phyloP scores from a whole-genome alignment of 2,888 invertebrate genomes.

The Drosophila neutralis region DNA sequence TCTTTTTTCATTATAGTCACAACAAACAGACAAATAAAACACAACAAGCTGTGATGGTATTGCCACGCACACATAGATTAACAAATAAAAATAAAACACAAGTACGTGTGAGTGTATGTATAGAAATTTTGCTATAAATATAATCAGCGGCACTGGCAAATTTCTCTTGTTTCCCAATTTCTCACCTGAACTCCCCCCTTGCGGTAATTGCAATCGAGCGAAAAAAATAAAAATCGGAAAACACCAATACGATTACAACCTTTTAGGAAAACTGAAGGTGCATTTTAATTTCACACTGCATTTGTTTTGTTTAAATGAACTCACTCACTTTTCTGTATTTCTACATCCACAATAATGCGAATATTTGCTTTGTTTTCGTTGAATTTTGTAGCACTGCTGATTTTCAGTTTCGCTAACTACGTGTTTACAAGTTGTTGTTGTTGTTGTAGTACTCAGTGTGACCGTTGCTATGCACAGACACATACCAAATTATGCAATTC shows the following conservation, averaged over 20 bases:
- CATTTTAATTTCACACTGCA: constrained; percentile 15
- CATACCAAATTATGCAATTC: constrained; percentile 10
- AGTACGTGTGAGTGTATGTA: neutral
- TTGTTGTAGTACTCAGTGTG: constrained; percentile 33
- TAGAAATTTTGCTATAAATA: constrained; percentile 35
- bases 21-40: constrained; percentile 1
- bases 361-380: constrained; percentile 4
- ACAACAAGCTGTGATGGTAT: constrained; percentile 55
- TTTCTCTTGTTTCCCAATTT: constrained; percentile 39
- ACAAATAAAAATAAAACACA: neutral
- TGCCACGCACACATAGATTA: constrained; percentile 4
- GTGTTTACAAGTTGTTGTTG: constrained; percentile 60
- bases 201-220: constrained; percentile 41
- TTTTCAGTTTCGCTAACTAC: constrained; percentile 47
- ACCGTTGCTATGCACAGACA: constrained; percentile 18
- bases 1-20: neutral
- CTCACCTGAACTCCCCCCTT: constrained; percentile 49
- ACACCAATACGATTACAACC: constrained; percentile 33
- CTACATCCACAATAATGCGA: neutral
- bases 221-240: constrained; percentile 25
- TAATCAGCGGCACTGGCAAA: constrained; percentile 15
- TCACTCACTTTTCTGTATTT: constrained; percentile 23
- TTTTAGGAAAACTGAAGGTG: constrained; percentile 7
- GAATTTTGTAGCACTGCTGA: constrained; percentile 10
- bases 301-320: constrained; percentile 3